Conservation (phyloP, 2,113 vertebrate genomes). For the Picathartes gymnocephalus region DNA sequence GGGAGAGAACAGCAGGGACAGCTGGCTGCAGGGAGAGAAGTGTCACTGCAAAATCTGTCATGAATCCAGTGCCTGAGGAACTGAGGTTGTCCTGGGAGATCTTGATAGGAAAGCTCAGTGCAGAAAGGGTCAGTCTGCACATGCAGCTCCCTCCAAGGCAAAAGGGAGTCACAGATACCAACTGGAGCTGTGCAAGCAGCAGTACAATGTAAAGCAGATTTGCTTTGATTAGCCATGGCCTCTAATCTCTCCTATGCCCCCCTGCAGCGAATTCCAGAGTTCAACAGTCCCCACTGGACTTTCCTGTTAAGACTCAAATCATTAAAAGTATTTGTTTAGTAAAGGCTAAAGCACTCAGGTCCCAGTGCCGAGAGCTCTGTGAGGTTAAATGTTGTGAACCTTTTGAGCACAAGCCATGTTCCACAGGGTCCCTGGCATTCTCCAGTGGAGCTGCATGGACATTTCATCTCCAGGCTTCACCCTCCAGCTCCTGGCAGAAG, state of each 20-base stretch:
- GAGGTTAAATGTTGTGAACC: constrained; percentile 15
- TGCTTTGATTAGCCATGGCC: constrained; percentile 44
- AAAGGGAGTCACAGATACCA: not conserved
- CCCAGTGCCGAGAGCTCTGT: not conserved
- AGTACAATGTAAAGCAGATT: constrained; percentile 37
- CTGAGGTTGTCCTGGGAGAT: not conserved
- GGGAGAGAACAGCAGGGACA: not conserved
- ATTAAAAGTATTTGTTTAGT: constrained; percentile 58
- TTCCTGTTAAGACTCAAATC: constrained; percentile 58
- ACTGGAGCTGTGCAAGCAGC: not conserved
- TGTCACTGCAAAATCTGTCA: not conserved
- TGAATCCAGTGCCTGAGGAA: not conserved
- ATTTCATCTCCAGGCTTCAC: not conserved
- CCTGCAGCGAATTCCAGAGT: constrained; percentile 66
- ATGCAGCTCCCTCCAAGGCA: not conserved
- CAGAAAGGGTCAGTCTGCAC: not conserved
- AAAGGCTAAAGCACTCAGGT: constrained; percentile 42
- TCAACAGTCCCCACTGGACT: constrained; percentile 54
- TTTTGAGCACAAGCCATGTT: not conserved
- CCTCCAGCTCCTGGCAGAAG: not conserved
- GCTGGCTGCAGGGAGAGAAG: not conserved
- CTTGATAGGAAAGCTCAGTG: not conserved
- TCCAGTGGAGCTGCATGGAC: not conserved
- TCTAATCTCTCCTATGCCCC: constrained; percentile 55
- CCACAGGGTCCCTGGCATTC: not conserved